Base-by-base conservation (phyloP, 64 coral and sea anemone species). In the Hydrozoanthus tunicans region DNA sequence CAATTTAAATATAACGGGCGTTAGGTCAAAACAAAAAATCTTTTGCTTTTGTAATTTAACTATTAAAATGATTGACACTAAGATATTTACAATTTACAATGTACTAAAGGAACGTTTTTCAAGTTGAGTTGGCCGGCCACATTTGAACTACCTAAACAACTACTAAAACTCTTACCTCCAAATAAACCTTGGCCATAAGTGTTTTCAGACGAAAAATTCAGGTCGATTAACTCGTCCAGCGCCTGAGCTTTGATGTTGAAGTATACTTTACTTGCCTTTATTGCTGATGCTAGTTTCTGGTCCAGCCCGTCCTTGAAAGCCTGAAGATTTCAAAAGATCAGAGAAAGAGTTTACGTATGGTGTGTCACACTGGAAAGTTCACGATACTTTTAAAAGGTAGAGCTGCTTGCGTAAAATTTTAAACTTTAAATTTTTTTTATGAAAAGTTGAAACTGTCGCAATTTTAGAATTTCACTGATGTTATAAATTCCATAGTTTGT, bases 201-300 rank as follows among this genome's bases (percentile, higher is more conserved):
- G 17, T 88, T 74, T 43, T 9, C 6, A 60, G 84, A 74, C 3
- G 69, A 75, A 75, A 75, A 88, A 5, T 75, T 67, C n/a, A 88
- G 56, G 24, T 60, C 60, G 57, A 75, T 25, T 12, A 73, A 1
- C 58, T 74, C 14, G n/a, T 88, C 15, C 56, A 75, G 12, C 17
- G 69, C 84, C 10, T 74, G 56, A 5, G 69, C 69, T 73, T 70
- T 88, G 67, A 88, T 88, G 12, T 14, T 88, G 55, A 88, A 88
- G 59, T 61, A 10, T 61, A 70, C 70, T n/a, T 88, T 88, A 12
- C 70, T 60, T 58, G 67, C 84, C 61, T 6, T 56, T 26, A 75
- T 88, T 11, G 84, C 51, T 13, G 74, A 56, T 88, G 69, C 24
- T 3, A 88, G 69, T 59, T 51, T 12, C 25, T 88, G 53, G 7